Base-by-base conservation (phyloP, 2,888 invertebrate genomes). In the Mesorhabditis spiculigera region DNA sequence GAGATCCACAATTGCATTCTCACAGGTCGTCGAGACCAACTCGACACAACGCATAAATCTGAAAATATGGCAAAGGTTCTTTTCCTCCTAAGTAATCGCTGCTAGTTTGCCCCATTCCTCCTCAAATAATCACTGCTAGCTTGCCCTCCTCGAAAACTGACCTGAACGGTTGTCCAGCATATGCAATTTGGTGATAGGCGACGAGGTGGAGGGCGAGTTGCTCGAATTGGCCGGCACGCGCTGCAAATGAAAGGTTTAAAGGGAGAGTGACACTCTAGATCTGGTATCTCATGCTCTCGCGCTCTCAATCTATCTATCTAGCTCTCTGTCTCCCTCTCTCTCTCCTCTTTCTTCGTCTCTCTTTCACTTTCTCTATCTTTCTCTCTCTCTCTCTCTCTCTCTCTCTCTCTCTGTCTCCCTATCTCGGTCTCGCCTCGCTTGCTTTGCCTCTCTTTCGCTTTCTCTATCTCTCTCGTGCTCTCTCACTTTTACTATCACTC, bases 141-240 rank as follows among this genome's bases (percentile, higher is more conserved):
- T 28, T 28, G 28, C 28, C 28, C 1, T 28, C 28, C 10, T 2
- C 2, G 3, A 10, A 41, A 8, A 41, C 13, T 41, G 13, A 80
- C 16, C 82, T 74, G n/a, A 79, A 66, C 4, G 81, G 77, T 65
- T 82, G 81, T 16, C 43, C 63, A 43, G 76, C 70, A 69, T 80
- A 75, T 5, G 70, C 63, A 5, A 77, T 43, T 43, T 73, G 74
- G 44, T 83, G 81, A 66, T 81, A 74, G 28, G 78, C 73, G n/a
- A 76, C 76, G 45, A 83, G 65, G 67, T 81, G 78, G 61, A 75
- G 73, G 43, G 72, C 75, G 58, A 78, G 45, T 58, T 72, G 75
- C 66, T 67, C 71, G 41, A 8, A 63, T 10, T 63, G n/a, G 6
- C 16, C 16, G 16, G 13, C 2, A 16, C 63, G 63, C 58, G 8